These are phyloP conservation scores for Tetranychus urticae DNA, from an alignment of 1,140 invertebrate genomes.

Conservation along the genomic window DNA sequence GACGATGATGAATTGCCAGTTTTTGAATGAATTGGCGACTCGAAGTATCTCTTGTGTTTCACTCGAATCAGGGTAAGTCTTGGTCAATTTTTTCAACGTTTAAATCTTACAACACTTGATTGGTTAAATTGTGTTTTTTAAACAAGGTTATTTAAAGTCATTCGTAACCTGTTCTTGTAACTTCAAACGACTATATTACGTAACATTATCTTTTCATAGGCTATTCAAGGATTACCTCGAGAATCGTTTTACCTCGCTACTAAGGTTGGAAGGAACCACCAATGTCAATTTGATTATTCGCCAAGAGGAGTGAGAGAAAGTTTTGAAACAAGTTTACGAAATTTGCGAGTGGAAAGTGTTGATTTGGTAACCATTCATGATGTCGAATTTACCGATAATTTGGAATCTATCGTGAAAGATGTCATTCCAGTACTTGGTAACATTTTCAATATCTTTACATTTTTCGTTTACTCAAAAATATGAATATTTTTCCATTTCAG, in stretches of 20 bases:
- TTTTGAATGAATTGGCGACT: background rate
- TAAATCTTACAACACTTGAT: too few relatives aligned
- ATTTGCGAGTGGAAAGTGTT: constrained; percentile 51
- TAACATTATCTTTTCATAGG: constrained; percentile 20
- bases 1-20: background rate
- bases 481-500: too few relatives aligned
- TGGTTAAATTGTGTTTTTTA: too few relatives aligned
- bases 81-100: too few relatives aligned
- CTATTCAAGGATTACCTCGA: constrained; percentile 47
- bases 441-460: too few relatives aligned
- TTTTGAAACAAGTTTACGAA: constrained; percentile 48
- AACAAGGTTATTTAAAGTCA: too few relatives aligned
- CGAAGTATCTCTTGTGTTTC: too few relatives aligned
- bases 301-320: constrained; percentile 41
- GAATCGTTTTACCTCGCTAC: constrained; percentile 66
- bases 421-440: constrained; percentile 53
- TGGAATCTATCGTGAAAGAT: constrained; percentile 51
- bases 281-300: constrained; percentile 58
- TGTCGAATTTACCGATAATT: constrained; percentile 50
- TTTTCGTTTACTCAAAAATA: too few relatives aligned
- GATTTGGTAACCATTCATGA: constrained; percentile 83
- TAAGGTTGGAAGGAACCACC: constrained; percentile 55
- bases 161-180: too few relatives aligned
- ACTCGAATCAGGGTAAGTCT: constrained; percentile 18
- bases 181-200: too few relatives aligned